Evolutionary conservation across 2,888 invertebrate genomes (phyloP), one percentile per base, ranked within the genome.

Genomic region (Pediacus dermestoides): DNA sequence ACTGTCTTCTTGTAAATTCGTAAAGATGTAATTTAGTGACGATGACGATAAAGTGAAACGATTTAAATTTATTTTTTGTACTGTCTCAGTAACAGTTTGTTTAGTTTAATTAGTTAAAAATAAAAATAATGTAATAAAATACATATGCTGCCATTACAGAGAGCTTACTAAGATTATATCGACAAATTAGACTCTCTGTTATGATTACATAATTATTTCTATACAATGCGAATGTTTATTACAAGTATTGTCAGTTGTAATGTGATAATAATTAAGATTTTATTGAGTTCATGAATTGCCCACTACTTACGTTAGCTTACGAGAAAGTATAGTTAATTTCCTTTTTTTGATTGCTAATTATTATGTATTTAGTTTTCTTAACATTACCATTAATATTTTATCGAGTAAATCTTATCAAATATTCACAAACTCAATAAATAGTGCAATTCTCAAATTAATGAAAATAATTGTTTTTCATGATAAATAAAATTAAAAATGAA

Each of bases 1-100:
- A n/a, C n/a, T n/a, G n/a, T n/a, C n/a, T n/a, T n/a, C n/a, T n/a
- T n/a, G n/a, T n/a, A n/a, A n/a, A n/a, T n/a, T n/a, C n/a, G n/a
- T n/a, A n/a, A n/a, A n/a, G n/a, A n/a, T n/a, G n/a, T n/a, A n/a
- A n/a, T n/a, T n/a, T n/a, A n/a, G n/a, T n/a, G n/a, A n/a, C n/a
- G n/a, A n/a, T n/a, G n/a, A n/a, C n/a, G n/a, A n/a, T n/a, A n/a
- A n/a, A n/a, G n/a, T n/a, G n/a, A n/a, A n/a, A n/a, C n/a, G n/a
- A 8, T 23, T 23, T 23, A 23, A 23, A 9, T 23, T 23, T 23
- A 27, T 28, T 42, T 44, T 48, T 48, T 50, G 50, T 50, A 50
- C 50, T 50, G 43, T 42, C 25, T 46, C 46, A 48, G 50, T 46
- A 39, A 48, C 40, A 48, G 38, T 50, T 39, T 44, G 39, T 28